These are phyloP conservation scores for Chiroxiphia lanceolata DNA, from an alignment of 2,797 vertebrate genomes.

Conservation along the genomic window DNA sequence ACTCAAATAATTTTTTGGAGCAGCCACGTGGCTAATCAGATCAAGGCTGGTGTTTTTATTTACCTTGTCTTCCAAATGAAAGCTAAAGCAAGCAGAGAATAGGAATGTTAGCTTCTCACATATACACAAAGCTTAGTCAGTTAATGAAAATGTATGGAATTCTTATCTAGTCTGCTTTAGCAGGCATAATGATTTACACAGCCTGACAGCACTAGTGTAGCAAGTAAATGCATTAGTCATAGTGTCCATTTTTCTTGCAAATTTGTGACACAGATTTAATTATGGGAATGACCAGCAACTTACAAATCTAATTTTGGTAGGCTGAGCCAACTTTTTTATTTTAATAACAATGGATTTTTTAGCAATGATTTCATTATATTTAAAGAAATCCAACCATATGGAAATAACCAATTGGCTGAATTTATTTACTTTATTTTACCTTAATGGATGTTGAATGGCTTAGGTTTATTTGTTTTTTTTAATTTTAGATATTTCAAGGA, in stretches of 20 bases:
- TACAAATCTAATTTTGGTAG: constrained; percentile 83
- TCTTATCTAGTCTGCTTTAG: constrained; percentile 72
- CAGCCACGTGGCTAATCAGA: not conserved
- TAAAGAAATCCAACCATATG: constrained; percentile 76
- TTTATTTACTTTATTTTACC: constrained; percentile 72
- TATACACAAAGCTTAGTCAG: constrained; percentile 19
- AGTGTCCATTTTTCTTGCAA: constrained; percentile 84
- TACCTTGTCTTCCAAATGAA: not conserved
- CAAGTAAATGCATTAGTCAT: constrained; percentile 84
- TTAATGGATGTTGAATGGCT: constrained; percentile 35
- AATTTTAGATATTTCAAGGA: not conserved
- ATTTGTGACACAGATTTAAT: constrained; percentile 86
- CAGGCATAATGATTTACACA: constrained; percentile 72
- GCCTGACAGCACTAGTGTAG: constrained; percentile 76
- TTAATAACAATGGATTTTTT: constrained; percentile 84
- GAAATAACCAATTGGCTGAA: constrained; percentile 76
- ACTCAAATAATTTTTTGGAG: not conserved
- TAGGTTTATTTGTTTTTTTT: not conserved
- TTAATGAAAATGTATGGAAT: constrained; percentile 77
- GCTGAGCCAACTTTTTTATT: constrained; percentile 78
- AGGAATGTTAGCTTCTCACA: not conserved
- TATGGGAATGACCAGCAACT: constrained; percentile 80
- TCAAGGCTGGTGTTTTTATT: not conserved
- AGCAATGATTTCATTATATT: constrained; percentile 82
- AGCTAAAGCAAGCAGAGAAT: not conserved